Evolutionary conservation across 64 coral and sea anemone genomes (phyloP), one percentile per base, ranked within the genome.

Genomic region (Montipora sp.): DNA sequence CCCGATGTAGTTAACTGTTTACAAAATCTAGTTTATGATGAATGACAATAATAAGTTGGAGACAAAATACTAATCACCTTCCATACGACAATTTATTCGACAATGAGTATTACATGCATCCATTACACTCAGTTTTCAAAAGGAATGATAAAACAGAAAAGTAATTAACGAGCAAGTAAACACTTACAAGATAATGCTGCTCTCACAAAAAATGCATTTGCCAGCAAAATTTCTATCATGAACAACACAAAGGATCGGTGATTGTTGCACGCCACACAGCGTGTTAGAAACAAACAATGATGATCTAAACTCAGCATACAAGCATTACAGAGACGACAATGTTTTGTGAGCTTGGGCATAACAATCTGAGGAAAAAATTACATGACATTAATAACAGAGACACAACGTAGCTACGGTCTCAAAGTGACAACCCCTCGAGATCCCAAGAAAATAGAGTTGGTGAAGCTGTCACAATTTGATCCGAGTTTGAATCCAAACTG

Each of bases 271-370:
- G 91, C 98, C 71, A 99, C 90, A 57, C 98, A 99, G 24, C 87
- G 53, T 92, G 92, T 96, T 19, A 99, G 79, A 81, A 99, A 99
- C 71, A 99, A 67, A 78, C 98, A 99, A 70, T 99, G 98, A 73
- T 99, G 98, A 61, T 99, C 98, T 51, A 96, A 87, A 45, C 88
- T 90, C 60, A 92, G 46, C 58, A 96, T 55, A 27, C 98, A 99
- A 15, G 8, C 49, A 13, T 94, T 81, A 80, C 98, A 99, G 2
- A 99, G 85, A 18, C 89, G 88, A 59, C 98, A 99, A 58, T 99
- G 98, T 59, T 99, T 99, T 12, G 87, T 84, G 18, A 93, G 80
- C 47, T 87, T 65, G 43, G 79, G 87, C 79, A 90, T 90, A 7
- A 92, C 91, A 87, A 92, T 93, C 95, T 96, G 80, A 9, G 72